phyloP scores from a whole-genome alignment of 2,797 vertebrate genomes.

The Eospalax fontanierii region DNA sequence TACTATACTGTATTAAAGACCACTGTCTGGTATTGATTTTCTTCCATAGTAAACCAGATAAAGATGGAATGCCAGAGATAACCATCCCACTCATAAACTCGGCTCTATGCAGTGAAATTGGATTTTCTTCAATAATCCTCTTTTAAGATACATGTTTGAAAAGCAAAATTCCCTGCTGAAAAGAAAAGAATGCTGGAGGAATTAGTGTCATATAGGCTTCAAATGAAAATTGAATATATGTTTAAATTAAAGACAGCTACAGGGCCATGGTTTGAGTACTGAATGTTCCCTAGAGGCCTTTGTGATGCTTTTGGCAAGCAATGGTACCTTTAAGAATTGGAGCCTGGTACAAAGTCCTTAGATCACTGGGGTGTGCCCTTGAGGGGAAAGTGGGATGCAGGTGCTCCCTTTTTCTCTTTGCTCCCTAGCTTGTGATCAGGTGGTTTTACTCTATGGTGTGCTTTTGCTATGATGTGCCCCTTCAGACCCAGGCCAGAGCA shows the following conservation, averaged over 20 bases:
- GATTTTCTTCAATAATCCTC: slow-evolving; percentile 11
- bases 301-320: background rate
- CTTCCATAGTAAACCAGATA: slow-evolving; percentile 16
- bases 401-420: background rate
- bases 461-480: background rate
- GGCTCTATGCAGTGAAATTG: background rate
- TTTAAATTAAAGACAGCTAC: background rate
- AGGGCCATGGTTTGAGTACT: background rate
- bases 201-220: background rate
- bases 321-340: background rate
- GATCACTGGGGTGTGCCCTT: background rate
- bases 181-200: background rate
- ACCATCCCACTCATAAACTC: background rate
- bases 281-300: too few relatives aligned
- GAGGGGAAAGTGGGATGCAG: background rate
- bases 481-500: background rate
- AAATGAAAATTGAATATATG: slow-evolving; percentile 2
- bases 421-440: background rate
- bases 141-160: slow-evolving; percentile 52
- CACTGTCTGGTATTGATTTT: slow-evolving; percentile 43
- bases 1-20: slow-evolving; percentile 1
- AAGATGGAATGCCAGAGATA: background rate
- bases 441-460: background rate
- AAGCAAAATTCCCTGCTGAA: background rate
- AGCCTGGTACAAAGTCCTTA: background rate